Base-by-base conservation (phyloP, 2,888 invertebrate genomes). In the Melikaiella ostensackeni region DNA sequence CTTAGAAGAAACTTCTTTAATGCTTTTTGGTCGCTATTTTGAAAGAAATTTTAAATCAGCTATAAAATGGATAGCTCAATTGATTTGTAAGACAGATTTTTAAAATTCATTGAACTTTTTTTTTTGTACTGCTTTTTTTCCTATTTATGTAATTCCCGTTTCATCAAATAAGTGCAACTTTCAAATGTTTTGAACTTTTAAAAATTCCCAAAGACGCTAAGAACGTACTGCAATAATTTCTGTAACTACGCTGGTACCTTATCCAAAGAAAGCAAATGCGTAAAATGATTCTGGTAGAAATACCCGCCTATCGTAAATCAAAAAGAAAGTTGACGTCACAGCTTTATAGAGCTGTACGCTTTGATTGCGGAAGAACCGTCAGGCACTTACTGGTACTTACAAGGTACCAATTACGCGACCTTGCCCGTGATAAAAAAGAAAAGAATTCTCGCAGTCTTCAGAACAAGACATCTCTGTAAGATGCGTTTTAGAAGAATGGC, bases 251-350 rank as follows among this genome's bases (percentile, higher is more conserved):
- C 21, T 21, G 4, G 38, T 38, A 21, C 7, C 30, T 61, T 61
- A 30, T 6, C n/a, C 33, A 21, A 33, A 63, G 13, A 13, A 63
- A 63, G 35, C 21, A 21, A 35, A 16, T 4, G 21, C 21, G 63
- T 38, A 63, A 21, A 21, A 21, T n/a, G 21, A 64, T 64, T 64
- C 64, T 2, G 7, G 4, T 27, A 21, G 64, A 64, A 64, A 64
- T 42, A 8, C 42, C 13, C 16, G 38, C 11, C 24, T 38, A 42
- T 64, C 64, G 64, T 42, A 42, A 64, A 38, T 64, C 42, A 64
- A 38, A 64, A 64, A 64, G 64, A 64, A 64, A 64, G 64, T 64
- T 64, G 64, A 64, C 24, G 64, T 64, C 42, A 64, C 16, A 21
- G 35, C 16, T 64, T 64, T 64, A 64, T 64, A 64, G 64, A 42